A percentile compares a stretch with the other conserved stretches of the same genome.
Evolutionary conservation across 1,140 invertebrate species (phyloP).

Genomic region (Spodoptera litura): DNA sequence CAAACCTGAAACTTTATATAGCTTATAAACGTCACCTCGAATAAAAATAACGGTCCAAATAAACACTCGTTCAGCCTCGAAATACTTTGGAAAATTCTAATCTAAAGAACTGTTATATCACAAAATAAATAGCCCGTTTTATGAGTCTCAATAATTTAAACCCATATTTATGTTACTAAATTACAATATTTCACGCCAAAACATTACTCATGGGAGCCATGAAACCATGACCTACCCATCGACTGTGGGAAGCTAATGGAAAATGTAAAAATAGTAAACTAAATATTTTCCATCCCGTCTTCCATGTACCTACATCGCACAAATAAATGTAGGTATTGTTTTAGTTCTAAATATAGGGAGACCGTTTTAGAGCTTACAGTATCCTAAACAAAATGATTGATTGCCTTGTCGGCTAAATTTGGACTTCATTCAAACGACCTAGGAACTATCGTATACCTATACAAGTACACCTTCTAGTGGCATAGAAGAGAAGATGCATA

Average conservation of each 20-base stretch:
- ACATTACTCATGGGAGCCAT: constrained; percentile 20
- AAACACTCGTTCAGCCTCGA: too few relatives aligned
- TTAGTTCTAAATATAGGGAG: neutral
- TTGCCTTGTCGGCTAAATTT: neutral
- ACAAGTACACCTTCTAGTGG: too few relatives aligned
- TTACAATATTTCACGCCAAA: constrained; percentile 3
- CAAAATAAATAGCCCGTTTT: neutral
- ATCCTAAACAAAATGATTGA: constrained; percentile 6
- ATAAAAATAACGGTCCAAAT: neutral
- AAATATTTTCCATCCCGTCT: neutral
- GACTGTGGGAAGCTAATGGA: constrained; percentile 18
- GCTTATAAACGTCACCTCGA: neutral
- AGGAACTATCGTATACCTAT: neutral
- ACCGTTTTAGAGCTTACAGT: neutral
- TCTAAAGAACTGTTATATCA: neutral
- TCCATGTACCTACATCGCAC: neutral
- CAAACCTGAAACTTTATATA: neutral
- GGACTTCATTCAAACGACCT: constrained; percentile 18
- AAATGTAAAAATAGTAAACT: constrained; percentile 8
- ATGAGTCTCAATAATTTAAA: neutral
- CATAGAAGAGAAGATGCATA: too few relatives aligned
- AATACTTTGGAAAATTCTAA: neutral
- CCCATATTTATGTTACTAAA: neutral
- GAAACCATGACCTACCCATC: constrained; percentile 39
- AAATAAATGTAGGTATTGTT: neutral